Evolutionary conservation across 2,888 invertebrate species (phyloP), one percentile per base, ranked within the genome.

Genomic region (Troilus luridus): DNA sequence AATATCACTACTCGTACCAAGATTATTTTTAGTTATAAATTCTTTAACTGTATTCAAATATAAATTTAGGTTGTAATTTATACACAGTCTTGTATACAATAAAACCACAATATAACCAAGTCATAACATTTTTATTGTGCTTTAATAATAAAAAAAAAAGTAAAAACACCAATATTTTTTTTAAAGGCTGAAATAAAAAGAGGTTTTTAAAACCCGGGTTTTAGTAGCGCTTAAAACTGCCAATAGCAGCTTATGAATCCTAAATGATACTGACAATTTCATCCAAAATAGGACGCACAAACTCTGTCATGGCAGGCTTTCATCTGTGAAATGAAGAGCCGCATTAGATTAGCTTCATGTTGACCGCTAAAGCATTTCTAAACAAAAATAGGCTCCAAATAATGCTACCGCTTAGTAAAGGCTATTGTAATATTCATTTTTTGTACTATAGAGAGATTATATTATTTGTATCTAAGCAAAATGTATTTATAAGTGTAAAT

Each of bases 201-300:
- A 27, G 27, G 0, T 72, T 27, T 27, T 27, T 27, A 12, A 27
- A 5, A 14, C 27, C 14, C 72, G 11, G 27, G 27, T 72, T 72
- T 72, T 72, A 72, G 72, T 72, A 27, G 27, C 27, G 27, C 72
- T 72, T 27, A 72, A 72, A 72, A 72, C 14, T 72, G 72, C 72
- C 72, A 27, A 72, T 72, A 27, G 7, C 27, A 14, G 14, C 72
- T 72, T 72, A 72, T 14, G 27, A 19, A 12, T 27, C 6, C 27
- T 72, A 72, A 72, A 72, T 72, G 72, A 72, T 14, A 72, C 72
- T 72, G 72, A 72, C 72, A 72, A 72, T 72, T 14, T 72, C 5
- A 24, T 27, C 72, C 72, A 17, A 27, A 72, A 72, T 67, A 10
- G 72, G 27, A 27, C 24, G 27, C 24, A 27, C 14, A 27, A 72